A percentile compares a stretch with the other conserved stretches of the same genome.
These are phyloP conservation scores for Ptilonorhynchus violaceus DNA, from an alignment of 2,113 vertebrate genomes.

Conservation along the genomic window DNA sequence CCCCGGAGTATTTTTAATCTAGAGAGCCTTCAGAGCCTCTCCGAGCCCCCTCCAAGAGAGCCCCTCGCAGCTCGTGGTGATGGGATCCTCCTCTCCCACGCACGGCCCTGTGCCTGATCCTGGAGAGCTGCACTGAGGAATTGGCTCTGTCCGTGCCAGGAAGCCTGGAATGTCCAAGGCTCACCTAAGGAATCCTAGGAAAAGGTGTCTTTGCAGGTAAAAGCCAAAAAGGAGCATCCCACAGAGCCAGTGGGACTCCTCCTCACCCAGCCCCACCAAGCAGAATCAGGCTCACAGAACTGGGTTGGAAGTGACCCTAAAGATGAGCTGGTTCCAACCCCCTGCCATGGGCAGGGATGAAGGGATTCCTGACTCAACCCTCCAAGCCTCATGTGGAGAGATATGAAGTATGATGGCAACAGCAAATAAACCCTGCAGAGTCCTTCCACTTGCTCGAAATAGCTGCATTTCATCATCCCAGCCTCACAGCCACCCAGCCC, in stretches of 20 bases:
- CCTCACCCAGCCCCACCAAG: background rate
- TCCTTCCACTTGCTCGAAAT: background rate
- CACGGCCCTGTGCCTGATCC: background rate
- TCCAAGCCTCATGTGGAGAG: background rate
- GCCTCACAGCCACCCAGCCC: background rate
- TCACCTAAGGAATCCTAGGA: background rate
- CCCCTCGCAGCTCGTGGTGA: rapidly evolving
- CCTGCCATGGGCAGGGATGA: background rate
- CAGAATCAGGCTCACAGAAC: background rate
- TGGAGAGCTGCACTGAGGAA: background rate
- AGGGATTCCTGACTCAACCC: background rate
- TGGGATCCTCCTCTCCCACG: background rate
- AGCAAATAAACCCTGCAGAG: background rate
- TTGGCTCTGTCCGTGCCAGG: background rate
- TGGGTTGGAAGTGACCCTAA: background rate
- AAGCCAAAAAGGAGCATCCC: background rate
- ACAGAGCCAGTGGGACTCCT: background rate
- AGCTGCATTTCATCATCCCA: background rate
- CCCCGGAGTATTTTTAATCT: conserved; percentile 12
- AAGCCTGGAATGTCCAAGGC: background rate
- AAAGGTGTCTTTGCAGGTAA: background rate
- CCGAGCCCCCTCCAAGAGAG: background rate
- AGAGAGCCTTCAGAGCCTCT: background rate
- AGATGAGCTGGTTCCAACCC: background rate
- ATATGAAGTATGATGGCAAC: background rate